Conservation (phyloP, 1,140 invertebrate species). For the Ruditapes philippinarum region DNA sequence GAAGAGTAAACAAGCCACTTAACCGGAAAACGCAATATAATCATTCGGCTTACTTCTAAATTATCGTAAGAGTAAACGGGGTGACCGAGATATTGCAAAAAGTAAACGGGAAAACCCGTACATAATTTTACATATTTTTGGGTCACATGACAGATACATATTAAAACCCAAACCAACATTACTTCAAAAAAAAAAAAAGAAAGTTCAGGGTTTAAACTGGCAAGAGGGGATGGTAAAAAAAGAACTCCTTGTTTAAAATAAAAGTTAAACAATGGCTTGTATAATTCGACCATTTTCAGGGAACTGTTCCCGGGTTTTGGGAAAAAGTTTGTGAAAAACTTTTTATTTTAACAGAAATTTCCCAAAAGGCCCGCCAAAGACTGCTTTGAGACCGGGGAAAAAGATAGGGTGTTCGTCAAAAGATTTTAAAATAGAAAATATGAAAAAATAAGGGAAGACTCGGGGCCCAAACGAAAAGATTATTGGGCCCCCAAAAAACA, state of each 20-base stretch:
- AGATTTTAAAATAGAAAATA: not conserved
- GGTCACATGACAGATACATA: conserved; percentile 48
- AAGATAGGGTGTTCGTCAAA: conserved; percentile 47
- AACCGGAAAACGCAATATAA: conserved; percentile 19
- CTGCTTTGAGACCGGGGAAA: conserved; percentile 13
- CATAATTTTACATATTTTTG: conserved; percentile 54
- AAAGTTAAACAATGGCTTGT: conserved; percentile 65
- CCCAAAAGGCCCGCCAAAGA: conserved; percentile 41
- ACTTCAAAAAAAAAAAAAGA: not conserved
- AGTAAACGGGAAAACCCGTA: conserved; percentile 34
- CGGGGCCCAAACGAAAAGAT: conserved; percentile 54
- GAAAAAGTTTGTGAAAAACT: conserved; percentile 42
- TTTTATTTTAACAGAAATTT: conserved; percentile 23
- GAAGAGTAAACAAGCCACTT: too few relatives aligned
- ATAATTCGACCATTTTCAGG: conserved; percentile 61
- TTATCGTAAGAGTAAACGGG: not conserved
- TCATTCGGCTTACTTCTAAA: not conserved
- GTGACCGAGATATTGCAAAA: not conserved
- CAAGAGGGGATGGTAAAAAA: too few relatives aligned
- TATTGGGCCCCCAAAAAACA: conserved; percentile 48
- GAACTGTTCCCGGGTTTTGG: conserved; percentile 62
- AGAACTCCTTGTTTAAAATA: not conserved
- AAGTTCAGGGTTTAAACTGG: too few relatives aligned
- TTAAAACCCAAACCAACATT: not conserved
- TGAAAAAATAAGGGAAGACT: conserved; percentile 50